Percentiles rank a stretch among this genome's conserved stretches.
These are phyloP conservation scores for Xylophagus ater DNA, from an alignment of 2,888 invertebrate genomes.

Conservation along the genomic window DNA sequence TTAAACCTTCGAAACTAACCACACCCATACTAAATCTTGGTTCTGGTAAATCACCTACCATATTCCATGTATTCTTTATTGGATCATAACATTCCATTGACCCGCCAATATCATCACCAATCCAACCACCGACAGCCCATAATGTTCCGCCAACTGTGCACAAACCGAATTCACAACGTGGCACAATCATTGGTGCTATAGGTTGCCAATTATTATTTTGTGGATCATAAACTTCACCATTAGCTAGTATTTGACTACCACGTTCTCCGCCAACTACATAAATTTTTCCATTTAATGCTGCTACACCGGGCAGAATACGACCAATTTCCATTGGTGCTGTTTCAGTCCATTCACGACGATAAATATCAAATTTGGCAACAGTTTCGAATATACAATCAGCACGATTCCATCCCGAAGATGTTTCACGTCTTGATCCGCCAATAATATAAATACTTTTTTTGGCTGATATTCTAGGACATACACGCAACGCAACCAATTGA, in stretches of 20 bases:
- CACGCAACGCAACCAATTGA: constrained; percentile 62
- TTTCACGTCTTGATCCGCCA: constrained; percentile 77
- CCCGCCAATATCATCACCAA: constrained; percentile 81
- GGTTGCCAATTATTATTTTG: constrained; percentile 50
- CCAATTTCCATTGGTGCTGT: constrained; percentile 73
- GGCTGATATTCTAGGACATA: constrained; percentile 71
- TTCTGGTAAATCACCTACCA: constrained; percentile 68
- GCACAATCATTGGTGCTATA: constrained; percentile 65
- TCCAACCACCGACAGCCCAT: constrained; percentile 88
- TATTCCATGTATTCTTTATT: constrained; percentile 61
- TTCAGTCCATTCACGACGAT: constrained; percentile 62
- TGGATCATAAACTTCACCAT: constrained; percentile 76
- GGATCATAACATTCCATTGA: constrained; percentile 83
- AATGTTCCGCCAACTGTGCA: constrained; percentile 72
- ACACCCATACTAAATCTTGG: constrained; percentile 88
- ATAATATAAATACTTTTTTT: constrained; percentile 80
- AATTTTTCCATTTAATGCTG: constrained; percentile 70
- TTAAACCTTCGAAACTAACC: constrained; percentile 50
- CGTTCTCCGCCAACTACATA: constrained; percentile 88
- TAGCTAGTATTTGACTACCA: constrained; percentile 77
- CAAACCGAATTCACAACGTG: constrained; percentile 81
- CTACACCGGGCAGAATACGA: constrained; percentile 78
- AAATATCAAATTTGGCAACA: constrained; percentile 68
- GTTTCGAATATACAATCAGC: constrained; percentile 73
- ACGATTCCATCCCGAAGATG: constrained; percentile 60